phyloP scores from a whole-genome alignment of 2,113 vertebrate species.

The Zosterops borbonicus region DNA sequence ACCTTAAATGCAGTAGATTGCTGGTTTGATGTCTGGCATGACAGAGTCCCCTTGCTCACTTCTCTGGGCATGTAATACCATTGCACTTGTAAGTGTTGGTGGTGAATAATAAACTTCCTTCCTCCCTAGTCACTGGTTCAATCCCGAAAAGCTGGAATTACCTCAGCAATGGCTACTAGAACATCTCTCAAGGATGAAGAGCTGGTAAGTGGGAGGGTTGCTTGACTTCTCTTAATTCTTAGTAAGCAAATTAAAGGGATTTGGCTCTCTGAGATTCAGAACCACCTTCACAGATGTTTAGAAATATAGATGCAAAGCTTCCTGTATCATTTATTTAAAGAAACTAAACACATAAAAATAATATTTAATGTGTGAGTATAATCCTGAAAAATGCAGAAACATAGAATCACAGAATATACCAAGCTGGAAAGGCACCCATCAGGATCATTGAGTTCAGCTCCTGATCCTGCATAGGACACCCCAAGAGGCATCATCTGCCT shows the following conservation, averaged over 20 bases:
- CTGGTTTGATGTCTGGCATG: neutral
- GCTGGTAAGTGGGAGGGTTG: conserved; percentile 81
- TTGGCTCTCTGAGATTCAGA: neutral
- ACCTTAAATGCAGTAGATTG: neutral
- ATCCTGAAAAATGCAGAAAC: neutral
- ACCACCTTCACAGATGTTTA: neutral
- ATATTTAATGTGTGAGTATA: neutral
- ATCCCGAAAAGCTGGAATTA: conserved; percentile 94
- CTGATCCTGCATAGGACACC: neutral
- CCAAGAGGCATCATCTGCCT: neutral
- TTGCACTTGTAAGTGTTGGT: neutral
- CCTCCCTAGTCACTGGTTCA: conserved; percentile 90
- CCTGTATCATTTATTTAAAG: neutral
- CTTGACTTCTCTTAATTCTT: neutral
- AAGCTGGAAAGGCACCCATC: neutral
- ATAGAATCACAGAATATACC: neutral
- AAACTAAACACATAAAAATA: neutral
- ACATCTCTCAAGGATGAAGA: conserved; percentile 98
- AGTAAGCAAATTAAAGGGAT: neutral
- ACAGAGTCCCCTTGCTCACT: neutral
- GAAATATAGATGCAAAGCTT: neutral
- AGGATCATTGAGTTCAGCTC: neutral
- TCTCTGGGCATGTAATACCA: neutral
- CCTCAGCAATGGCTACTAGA: conserved; percentile 94
- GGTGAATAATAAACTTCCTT: conserved; percentile 8